Evolutionary conservation across 2,797 vertebrate species (phyloP), one percentile per base, ranked within the genome.

Genomic region (Sternarchorhynchus goeldii): DNA sequence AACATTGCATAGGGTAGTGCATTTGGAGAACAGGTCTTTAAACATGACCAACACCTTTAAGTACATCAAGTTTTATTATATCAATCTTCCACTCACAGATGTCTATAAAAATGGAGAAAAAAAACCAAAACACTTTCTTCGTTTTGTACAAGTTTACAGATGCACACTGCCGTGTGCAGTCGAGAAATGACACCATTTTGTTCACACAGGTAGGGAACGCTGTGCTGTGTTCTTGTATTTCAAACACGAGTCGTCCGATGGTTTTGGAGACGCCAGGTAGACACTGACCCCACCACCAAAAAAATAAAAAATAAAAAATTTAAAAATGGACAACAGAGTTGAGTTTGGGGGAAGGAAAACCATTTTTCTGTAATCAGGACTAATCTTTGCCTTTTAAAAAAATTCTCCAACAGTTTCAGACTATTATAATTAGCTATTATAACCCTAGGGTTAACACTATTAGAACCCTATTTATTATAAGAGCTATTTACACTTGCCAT

Each of bases 131-230:
- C 93, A 93, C 92, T 92, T 89, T 93, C 45, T 86, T 88, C 90
- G 89, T 80, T 91, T 93, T 95, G 92, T 96, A 97, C 95, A 96
- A 94, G 95, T 97, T 90, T 97, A 97, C 95, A 96, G 95, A 95
- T 94, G 92, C 94, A 95, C 92, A 94, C 92, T 94, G 89, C 91
- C 87, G 87, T 85, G 90, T 92, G 93, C 5, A 18, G 17, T 20
- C 1, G 4, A 14, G 7, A 66, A 64, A 64, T n/a, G 5, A 63
- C 29, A 16, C 4, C 31, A 0, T 16, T 20, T 17, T 82, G 91
- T 93, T 88, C 89, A 94, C 82, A 12, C 91, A 25, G 0, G 25
- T 25, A 25, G 25, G 25, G 25, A 25, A 25, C 25, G 25, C 25
- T 25, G 20, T 41, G 39, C 56, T 60, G 58, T 73, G 2, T 5